Conservation (phyloP, 2,113 vertebrate species). For the Xyrauchen texanus region DNA sequence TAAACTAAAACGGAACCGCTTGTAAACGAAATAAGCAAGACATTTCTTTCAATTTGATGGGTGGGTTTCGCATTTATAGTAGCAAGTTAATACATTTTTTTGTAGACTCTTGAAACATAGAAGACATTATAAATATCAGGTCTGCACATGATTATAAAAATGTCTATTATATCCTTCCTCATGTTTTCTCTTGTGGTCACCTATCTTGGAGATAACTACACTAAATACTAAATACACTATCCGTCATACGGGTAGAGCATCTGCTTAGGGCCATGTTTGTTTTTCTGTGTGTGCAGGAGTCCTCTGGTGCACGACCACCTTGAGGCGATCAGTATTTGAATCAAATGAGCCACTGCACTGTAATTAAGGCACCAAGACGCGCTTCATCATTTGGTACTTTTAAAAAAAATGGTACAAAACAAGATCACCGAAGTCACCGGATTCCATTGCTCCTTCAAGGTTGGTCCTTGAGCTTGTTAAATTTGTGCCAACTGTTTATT, state of each 20-base stretch:
- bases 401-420: constrained; percentile 84
- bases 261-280: neutral
- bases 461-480: constrained; percentile 51
- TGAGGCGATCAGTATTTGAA: constrained; percentile 14
- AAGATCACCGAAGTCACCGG: constrained; percentile 84
- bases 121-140: neutral
- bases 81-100: no score
- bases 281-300: constrained; percentile 27
- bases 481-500: no score
- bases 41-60: no score
- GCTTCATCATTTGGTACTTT: constrained; percentile 51
- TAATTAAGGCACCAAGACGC: constrained; percentile 21
- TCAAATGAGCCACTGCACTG: neutral
- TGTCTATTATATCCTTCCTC: neutral
- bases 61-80: no score
- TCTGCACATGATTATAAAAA: neutral
- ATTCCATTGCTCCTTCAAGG: constrained; percentile 90
- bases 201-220: neutral
- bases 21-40: no score
- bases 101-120: no score
- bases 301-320: constrained; percentile 25
- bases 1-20: neutral
- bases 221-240: no score
- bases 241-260: no score
- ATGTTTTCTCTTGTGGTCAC: neutral